Base-by-base conservation (phyloP, 2,113 vertebrate genomes). In the Rhineura floridana region DNA sequence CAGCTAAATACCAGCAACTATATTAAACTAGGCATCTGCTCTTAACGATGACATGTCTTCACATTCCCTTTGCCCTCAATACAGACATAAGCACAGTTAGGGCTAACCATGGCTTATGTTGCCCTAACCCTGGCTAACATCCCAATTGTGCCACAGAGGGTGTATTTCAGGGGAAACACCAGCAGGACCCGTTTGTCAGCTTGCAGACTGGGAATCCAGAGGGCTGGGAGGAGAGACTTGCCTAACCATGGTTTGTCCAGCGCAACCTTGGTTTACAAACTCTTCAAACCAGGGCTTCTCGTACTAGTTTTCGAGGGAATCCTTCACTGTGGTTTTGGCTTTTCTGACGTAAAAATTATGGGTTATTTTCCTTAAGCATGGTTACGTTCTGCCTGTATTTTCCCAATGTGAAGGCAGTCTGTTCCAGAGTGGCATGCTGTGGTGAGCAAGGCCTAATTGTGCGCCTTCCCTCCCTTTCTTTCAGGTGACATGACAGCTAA, bases 401-500 rank as follows among this genome's bases (percentile, higher is more conserved):
- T 11, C 12, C n/a, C 28, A 72, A 42, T 3, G 2, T n/a, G n/a
- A n/a, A n/a, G n/a, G n/a, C n/a, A n/a, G 19, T 33, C 21, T 9
- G 9, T 3, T 15, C 11, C 21, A 21, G 9, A 1, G 39, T 7
- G 7, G 30, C 5, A 48, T 0, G 17, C 10, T 6, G 13, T n/a
- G 21, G 1, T 59, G 36, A 25, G 13, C 62, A 5, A 30, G 6
- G 1, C 4, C 52, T 78, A 39, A 62, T 28, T 17, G 1, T 50
- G 2, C 23, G 50, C 36, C 8, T 23, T 55, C 42, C 46, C 19
- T 59, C 70, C 86, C 52, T 67, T 42, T 17, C 15, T 67, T 0
- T 3, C 95, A 95, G 96, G 93, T 88, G 65, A 50, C 0, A 0
- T 4, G 85, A 3, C 79, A 50, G 89, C 77, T 83, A 93, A 93